Base-by-base conservation (phyloP, 2,113 vertebrate species). In the Hyperopisus bebe region DNA sequence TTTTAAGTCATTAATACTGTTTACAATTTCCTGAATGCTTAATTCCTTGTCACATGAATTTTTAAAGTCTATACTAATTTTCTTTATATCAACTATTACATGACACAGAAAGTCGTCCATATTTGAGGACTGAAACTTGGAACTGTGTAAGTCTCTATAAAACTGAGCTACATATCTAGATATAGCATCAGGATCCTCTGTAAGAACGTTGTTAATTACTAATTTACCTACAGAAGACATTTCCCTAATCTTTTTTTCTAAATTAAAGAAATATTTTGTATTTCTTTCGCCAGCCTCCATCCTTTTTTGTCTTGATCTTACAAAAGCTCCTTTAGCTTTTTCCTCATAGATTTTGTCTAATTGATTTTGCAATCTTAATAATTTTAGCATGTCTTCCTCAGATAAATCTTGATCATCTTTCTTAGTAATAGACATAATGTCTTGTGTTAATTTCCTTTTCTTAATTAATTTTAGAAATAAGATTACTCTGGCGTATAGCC, bases 201-300 rank as follows among this genome's bases (percentile, higher is more conserved):
- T 35, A 19, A 53, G 21, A 31, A 2, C 3, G 5, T 21, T 24
- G 31, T 89, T 89, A 47, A 83, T 35, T 3, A 53, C 31, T 55
- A 89, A 21, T 21, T 89, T 53, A 51, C 42, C 15, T 31, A 89
- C 13, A 10, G 24, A 89, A 21, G 44, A 47, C 77, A 50, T 27
- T 44, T 89, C 47, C 17, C 0, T 11, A 47, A 85, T 85, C 31
- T 3, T 86, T 50, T 90, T 86, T 86, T 90, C 55, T 31, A 90
- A 90, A 70, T 86, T 58, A 46, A 58, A 86, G 44, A 89, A 66
- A 50, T 86, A 86, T 90, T 90, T 90, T 9, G 53, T 90, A 84
- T 86, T 86, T 47, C 42, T 90, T 21, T 70, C 89, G 0, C 83
- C 82, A 2, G 66, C 9, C 85, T 48, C 89, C 21, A 90, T 27